Base-by-base conservation (phyloP, 2,113 vertebrate genomes). In the Nesoenas mayeri region DNA sequence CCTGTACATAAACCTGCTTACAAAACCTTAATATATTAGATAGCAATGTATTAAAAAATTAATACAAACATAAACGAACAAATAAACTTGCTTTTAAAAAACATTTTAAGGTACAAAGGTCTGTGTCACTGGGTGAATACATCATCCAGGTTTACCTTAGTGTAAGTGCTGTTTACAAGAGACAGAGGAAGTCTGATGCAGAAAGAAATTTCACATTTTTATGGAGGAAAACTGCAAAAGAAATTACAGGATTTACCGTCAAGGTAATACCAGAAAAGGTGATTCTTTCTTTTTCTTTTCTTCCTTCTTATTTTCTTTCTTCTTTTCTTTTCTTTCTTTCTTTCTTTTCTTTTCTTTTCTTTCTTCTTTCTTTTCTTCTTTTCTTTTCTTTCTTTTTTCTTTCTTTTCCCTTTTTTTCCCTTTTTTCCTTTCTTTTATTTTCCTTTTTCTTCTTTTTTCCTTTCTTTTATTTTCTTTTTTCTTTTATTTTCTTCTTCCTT, bases 61-160 rank as follows among this genome's bases (percentile, higher is more conserved):
- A 47, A 78, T 5, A 32, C 8, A 62, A 81, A 36, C 25, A 40
- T 19, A 58, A 70, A 72, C 38, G 57, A 28, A 58, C 10, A 40
- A 40, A 40, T 13, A 38, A 72, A 25, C 9, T 34, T 48, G 5
- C 6, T 73, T 31, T 7, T 34, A 89, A 50, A 40, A 82, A 75
- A 65, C 0, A 0, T 31, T 58, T 51, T 24, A 51, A 61, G 3
- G 5, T 22, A 29, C 12, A 38, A 54, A 8, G 14, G 7, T 54
- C 31, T 51, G 11, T 54, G 9, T 9, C 3, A 29, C 1, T 1
- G 7, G 12, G 31, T 36, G 54, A 77, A 77, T 83, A 26, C 12
- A 3, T 42, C 38, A 38, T 3, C 3, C n/a, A n/a, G 38, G 19
- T 61, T 88, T 74, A 17, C 34, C 31, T 47, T 22, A n/a, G 15